Percentiles rank a stretch among this genome's conserved stretches.
These are phyloP conservation scores for Formica selysi DNA, from an alignment of 1,140 invertebrate genomes.

Conservation along the genomic window DNA sequence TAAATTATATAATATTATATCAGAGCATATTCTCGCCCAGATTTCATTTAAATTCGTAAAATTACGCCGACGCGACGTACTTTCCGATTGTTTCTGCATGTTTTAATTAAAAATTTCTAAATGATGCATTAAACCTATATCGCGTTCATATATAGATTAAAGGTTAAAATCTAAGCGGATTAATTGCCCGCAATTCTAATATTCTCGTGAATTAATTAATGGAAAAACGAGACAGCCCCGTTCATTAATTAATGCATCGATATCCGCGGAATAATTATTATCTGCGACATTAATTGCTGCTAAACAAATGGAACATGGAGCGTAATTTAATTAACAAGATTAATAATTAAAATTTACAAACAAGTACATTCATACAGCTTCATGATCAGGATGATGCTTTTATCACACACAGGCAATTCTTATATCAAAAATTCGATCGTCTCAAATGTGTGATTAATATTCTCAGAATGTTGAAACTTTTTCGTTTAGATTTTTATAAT, in stretches of 20 bases:
- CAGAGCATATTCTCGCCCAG: neutral
- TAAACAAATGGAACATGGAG: constrained; percentile 49
- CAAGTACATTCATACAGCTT: neutral
- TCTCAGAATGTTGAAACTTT: neutral
- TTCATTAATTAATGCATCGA: constrained; percentile 58
- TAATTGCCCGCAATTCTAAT: constrained; percentile 46
- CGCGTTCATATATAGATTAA: neutral
- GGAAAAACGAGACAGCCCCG: constrained; percentile 48
- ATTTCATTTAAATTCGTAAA: constrained; percentile 38
- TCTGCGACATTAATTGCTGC: constrained; percentile 51
- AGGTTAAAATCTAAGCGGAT: constrained; percentile 53
- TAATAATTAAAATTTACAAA: constrained; percentile 51
- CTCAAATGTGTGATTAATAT: neutral
- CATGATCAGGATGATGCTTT: neutral
- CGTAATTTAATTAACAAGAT: constrained; percentile 61
- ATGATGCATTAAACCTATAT: neutral
- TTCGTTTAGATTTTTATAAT: neutral
- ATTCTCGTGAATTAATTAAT: constrained; percentile 52
- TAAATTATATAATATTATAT: constrained; percentile 32
- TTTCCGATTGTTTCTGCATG: constrained; percentile 10
- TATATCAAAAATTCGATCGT: neutral
- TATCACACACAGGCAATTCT: neutral
- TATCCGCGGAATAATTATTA: constrained; percentile 48
- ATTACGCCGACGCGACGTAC: neutral
- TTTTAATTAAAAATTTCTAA: constrained; percentile 48